Evolutionary conservation across 2,888 invertebrate genomes (phyloP).

Genomic region (Lamproptera curius): DNA sequence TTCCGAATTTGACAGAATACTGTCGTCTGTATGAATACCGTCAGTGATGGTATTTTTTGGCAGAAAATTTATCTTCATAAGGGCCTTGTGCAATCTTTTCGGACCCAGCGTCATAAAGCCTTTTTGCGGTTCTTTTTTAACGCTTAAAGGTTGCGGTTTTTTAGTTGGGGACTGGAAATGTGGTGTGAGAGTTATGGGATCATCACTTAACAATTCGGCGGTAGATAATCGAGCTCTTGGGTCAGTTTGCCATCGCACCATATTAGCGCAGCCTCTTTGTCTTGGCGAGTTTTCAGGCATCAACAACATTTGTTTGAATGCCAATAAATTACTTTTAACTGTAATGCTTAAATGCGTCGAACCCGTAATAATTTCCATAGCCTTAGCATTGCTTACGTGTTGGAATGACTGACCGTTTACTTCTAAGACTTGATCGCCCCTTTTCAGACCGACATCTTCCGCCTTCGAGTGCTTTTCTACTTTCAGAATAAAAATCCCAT

Average conservation of each 20-base stretch:
- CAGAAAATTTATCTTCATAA: slow-evolving; percentile 93
- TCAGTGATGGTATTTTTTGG: slow-evolving; percentile 88
- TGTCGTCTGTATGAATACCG: slow-evolving; percentile 82
- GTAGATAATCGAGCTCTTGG: slow-evolving; percentile 88
- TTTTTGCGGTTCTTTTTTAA: slow-evolving; percentile 82
- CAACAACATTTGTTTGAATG: slow-evolving; percentile 83
- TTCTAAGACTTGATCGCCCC: slow-evolving; percentile 98
- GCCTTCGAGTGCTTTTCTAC: slow-evolving; percentile 96
- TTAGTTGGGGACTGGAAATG: slow-evolving; percentile 76
- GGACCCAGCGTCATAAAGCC: slow-evolving; percentile 95
- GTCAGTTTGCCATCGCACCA: slow-evolving; percentile 82
- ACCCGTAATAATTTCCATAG: slow-evolving; percentile 94
- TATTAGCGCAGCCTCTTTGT: slow-evolving; percentile 82
- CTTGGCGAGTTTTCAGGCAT: slow-evolving; percentile 90
- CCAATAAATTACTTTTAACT: slow-evolving; percentile 96
- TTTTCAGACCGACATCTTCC: slow-evolving; percentile 95
- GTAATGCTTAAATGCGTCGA: slow-evolving; percentile 98
- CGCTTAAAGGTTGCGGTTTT: slow-evolving; percentile 75
- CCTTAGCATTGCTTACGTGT: slow-evolving; percentile 93
- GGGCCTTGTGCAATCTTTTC: slow-evolving; percentile 89
- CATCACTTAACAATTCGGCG: slow-evolving; percentile 81
- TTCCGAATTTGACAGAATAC: slow-evolving; percentile 79
- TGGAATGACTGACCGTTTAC: slow-evolving; percentile 98
- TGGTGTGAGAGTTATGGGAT: slow-evolving; percentile 63
- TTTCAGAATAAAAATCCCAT: slow-evolving; percentile 96